These are phyloP conservation scores for Muschampia staudingeri DNA, from an alignment of 2,888 invertebrate species.

Conservation along the genomic window DNA sequence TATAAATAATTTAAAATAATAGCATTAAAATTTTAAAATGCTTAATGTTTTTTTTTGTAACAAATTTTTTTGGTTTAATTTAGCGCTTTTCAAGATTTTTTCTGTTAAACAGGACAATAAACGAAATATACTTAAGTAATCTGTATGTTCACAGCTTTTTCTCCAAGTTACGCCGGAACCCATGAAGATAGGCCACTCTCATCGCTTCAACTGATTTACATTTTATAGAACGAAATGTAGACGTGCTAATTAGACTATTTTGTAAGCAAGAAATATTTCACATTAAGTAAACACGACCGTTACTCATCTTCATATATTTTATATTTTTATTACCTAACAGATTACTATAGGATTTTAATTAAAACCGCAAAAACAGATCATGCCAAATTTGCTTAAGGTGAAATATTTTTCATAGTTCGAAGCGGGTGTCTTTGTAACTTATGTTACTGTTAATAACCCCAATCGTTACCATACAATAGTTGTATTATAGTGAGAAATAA, in stretches of 20 bases:
- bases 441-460: background rate
- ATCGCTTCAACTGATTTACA: constrained; percentile 60
- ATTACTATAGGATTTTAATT: background rate
- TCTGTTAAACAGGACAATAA: background rate
- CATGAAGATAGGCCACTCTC: constrained; percentile 71
- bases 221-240: constrained; percentile 20
- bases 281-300: constrained; percentile 9
- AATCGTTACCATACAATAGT: constrained; percentile 16
- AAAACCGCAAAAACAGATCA: background rate
- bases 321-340: constrained; percentile 12
- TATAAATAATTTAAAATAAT: too few relatives aligned
- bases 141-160: constrained; percentile 81
- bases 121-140: background rate
- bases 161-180: constrained; percentile 87
- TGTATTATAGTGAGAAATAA: background rate
- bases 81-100: background rate
- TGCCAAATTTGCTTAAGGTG: constrained; percentile 13
- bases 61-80: background rate
- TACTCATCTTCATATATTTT: background rate
- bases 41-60: background rate
- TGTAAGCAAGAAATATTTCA: constrained; percentile 9
- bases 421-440: constrained; percentile 8
- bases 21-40: too few relatives aligned
- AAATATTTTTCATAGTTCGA: constrained; percentile 19
- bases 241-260: background rate